Evolutionary conservation across 2,888 invertebrate genomes (phyloP), one percentile per base, ranked within the genome.

Genomic region (Scaptodrosophila latifasciaeformis): DNA sequence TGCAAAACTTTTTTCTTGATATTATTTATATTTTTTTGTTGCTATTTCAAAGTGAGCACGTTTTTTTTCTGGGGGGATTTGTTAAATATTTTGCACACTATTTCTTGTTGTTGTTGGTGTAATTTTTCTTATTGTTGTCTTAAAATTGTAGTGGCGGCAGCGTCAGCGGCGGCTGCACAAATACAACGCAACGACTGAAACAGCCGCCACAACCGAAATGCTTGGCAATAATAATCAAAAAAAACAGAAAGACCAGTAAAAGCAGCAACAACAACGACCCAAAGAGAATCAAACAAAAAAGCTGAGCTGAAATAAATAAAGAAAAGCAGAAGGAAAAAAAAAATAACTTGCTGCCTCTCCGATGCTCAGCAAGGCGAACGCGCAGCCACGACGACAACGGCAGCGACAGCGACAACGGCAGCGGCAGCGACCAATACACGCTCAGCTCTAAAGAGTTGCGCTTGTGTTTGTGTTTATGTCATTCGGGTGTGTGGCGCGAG

Each of bases 401-500:
- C 43, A 49, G 39, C 43, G 60, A 35, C 71, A 49, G 66, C 63
- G 30, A 12, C 30, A 9, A 2, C 31, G 10, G 31, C 31, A 31
- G 34, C 13, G 35, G 15, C 35, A 18, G 7, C 37, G 17, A 18
- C 37, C 37, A 37, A 37, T 37, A 18, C 37, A 35, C 12, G 13
- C 35, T 9, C 13, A 35, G 37, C 17, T 7, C 2, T 30, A 49
- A 47, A 27, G 40, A 56, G 55, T 54, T 60, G 54, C 54, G 30
- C 60, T 43, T 54, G 39, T 53, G 27, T 19, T 21, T 29, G 29
- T 42, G 29, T 27, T n/a, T 46, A 24, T 62, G 60, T 47, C 54
- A 59, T 49, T 59, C 49, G 53, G 51, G 45, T 68, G 67, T 62
- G 62, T 49, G 46, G 10, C 2, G 13, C 52, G 61, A 57, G 64